These are phyloP conservation scores for Struthidea cinerea DNA, from an alignment of 2,113 vertebrate species.

Conservation along the genomic window DNA sequence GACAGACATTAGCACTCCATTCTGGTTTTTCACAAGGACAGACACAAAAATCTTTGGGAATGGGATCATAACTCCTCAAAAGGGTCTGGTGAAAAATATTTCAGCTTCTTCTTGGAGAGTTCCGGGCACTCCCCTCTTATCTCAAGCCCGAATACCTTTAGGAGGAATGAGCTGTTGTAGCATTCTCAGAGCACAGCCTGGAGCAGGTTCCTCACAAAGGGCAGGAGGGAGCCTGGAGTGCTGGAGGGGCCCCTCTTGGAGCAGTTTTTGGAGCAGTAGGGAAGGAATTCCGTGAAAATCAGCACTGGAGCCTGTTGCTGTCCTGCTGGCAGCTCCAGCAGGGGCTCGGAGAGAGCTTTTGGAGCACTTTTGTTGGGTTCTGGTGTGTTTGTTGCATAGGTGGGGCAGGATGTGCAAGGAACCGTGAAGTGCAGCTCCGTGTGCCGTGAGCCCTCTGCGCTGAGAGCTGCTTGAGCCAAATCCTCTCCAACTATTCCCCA, in stretches of 20 bases:
- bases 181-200: background rate
- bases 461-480: background rate
- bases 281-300: background rate
- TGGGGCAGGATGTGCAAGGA: background rate
- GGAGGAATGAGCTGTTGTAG: background rate
- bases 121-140: background rate
- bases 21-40: background rate
- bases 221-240: background rate
- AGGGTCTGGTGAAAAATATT: background rate
- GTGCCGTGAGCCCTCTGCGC: background rate
- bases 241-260: background rate
- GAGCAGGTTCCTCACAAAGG: background rate
- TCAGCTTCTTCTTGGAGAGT: background rate
- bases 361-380: background rate
- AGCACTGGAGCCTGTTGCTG: background rate
- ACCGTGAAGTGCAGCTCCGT: accelerated
- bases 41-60: background rate
- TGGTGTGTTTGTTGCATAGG: accelerated
- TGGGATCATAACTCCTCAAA: background rate
- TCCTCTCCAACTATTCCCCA: background rate
- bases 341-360: background rate
- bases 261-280: background rate
- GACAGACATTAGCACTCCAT: background rate
- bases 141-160: background rate
- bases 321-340: background rate